A percentile compares a stretch with the other conserved stretches of the same genome.
Conservation (phyloP, 2,888 invertebrate species). For the Arrhopalites spinosus region DNA sequence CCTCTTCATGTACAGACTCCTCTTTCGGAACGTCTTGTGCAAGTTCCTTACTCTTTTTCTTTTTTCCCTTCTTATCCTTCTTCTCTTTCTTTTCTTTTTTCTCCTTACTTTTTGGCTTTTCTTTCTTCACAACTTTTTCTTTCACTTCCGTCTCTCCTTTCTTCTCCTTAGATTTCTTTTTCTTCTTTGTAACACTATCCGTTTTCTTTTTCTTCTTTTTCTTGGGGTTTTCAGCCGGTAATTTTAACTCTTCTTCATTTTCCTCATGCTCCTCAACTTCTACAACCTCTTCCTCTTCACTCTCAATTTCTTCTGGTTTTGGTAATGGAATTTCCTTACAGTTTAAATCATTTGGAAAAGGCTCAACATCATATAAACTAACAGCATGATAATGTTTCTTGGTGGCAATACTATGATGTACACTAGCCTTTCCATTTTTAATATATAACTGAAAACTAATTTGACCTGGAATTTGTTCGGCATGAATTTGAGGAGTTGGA, state of each 20-base stretch:
- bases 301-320: neutral
- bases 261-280: too few species aligned
- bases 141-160: neutral
- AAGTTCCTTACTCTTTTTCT: neutral
- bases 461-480: neutral
- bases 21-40: neutral
- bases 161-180: neutral
- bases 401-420: neutral
- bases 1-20: neutral
- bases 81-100: neutral
- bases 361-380: neutral
- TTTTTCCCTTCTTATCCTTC: neutral
- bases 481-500: neutral
- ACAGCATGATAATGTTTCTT: conserved; percentile 4
- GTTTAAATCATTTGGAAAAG: too few species aligned
- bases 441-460: conserved; percentile 12
- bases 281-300: conserved; percentile 8
- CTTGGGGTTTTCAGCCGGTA: neutral
- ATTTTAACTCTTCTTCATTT: conserved; percentile 5
- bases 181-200: neutral
- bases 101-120: neutral
- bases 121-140: neutral
- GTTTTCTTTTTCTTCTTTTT: conserved; percentile 4
- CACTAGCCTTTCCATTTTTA: neutral
- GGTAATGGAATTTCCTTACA: neutral